Base-by-base conservation (phyloP, 1,140 invertebrate genomes). In the Euura lappo region DNA sequence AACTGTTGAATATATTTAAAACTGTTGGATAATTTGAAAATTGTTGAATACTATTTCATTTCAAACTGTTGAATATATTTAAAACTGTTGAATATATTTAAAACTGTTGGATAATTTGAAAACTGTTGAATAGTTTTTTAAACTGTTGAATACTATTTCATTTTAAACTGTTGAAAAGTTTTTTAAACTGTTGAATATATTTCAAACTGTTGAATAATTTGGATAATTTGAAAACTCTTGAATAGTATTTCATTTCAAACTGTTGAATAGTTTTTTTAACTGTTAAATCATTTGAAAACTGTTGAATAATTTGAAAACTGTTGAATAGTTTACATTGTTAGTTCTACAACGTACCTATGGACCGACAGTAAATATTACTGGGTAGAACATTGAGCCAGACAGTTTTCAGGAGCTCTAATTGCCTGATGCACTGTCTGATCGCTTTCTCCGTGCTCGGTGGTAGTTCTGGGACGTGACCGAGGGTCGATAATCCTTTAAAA, bases 381-480 rank as follows among this genome's bases (percentile, higher is more conserved):
- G 94, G 94, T 68, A 96, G 89, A 3, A 95, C 91, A 73, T 92
- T 90, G 65, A 93, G 89, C 96, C 96, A 98, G 1, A 97, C 93
- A 72, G 94, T 95, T 87, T 95, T 94, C 2, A 98, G 85, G 72
- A 97, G 88, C 80, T 94, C 92, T 72, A 98, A 87, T 84, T 97
- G 95, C 67, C 94, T 90, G 45, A 97, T 88, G 81, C 95, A 96
- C 83, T 97, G 94, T 42, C 94, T 89, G 5, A 98, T 83, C 28
- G 92, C 89, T 79, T 93, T 92, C 81, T 97, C 92, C 0, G 93
- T 92, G 43, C 87, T 89, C 2, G 90, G 87, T 44, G 92, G 89
- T 68, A 95, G 80, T 71, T 91, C 85, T 68, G 88, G 74, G 7
- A 79, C 80, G 72, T 86, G 86, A 10, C 84, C 87, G 83, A 84